These are phyloP conservation scores for Nemoura dubitans DNA, from an alignment of 2,888 invertebrate genomes.

Conservation along the genomic window DNA sequence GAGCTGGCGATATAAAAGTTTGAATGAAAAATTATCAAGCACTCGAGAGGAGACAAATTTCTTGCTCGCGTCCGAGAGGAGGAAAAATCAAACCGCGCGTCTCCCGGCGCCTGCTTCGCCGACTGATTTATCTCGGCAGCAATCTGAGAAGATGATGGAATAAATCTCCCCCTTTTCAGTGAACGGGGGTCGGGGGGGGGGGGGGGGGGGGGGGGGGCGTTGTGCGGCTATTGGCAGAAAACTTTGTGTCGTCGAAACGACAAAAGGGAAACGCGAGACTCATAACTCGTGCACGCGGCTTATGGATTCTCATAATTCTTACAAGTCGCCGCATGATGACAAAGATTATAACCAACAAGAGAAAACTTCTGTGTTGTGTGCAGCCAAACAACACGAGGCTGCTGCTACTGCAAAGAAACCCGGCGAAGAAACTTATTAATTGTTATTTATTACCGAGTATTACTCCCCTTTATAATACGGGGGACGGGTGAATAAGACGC, in stretches of 20 bases:
- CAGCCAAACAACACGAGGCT: not conserved
- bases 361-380: not conserved
- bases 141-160: constrained; percentile 7
- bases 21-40: not conserved
- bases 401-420: not conserved
- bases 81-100: not conserved
- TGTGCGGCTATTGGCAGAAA: not conserved
- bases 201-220: not conserved
- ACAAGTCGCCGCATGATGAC: not conserved
- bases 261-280: not conserved
- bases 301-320: not conserved
- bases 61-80: not conserved
- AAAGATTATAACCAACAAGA: not conserved
- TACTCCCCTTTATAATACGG: not conserved
- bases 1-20: not conserved
- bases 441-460: not conserved
- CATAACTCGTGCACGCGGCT: not conserved
- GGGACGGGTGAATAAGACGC: not conserved
- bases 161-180: not conserved
- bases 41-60: not conserved
- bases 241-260: not conserved
- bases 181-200: not conserved
- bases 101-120: not conserved
- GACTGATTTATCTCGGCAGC: not conserved
- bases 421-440: not conserved